Conservation (phyloP, 2,797 vertebrate genomes). For the Margarornis squamiger region DNA sequence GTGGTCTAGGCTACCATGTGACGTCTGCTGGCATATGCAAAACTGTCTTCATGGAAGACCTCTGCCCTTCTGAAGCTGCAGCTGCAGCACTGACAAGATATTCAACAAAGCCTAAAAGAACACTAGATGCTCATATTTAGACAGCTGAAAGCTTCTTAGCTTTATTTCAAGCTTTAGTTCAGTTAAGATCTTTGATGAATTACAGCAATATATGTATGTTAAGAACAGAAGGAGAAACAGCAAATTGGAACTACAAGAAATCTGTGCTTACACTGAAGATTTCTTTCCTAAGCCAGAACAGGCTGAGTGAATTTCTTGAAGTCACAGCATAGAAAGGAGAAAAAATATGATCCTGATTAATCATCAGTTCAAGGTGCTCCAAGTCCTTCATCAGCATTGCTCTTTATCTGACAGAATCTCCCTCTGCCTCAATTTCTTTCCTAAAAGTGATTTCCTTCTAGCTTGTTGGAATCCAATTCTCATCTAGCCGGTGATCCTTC, state of each 20-base stretch:
- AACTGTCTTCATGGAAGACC: neutral
- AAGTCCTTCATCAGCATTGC: neutral
- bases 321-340: neutral
- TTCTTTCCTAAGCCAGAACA: neutral
- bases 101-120: neutral
- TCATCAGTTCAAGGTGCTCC: neutral
- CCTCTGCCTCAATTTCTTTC: neutral
- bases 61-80: neutral
- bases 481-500: neutral
- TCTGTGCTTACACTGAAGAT: neutral
- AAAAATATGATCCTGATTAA: constrained; percentile 24
- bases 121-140: neutral
- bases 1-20: neutral
- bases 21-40: neutral
- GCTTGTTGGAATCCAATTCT: neutral
- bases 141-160: neutral
- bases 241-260: neutral
- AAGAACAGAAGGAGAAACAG: neutral
- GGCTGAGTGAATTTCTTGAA: neutral
- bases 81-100: neutral
- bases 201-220: neutral
- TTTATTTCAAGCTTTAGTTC: neutral
- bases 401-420: neutral
- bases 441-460: neutral
- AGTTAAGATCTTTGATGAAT: neutral